These are phyloP conservation scores for Exaiptasia diaphana DNA, from an alignment of 64 coral and sea anemone genomes.

Conservation along the genomic window DNA sequence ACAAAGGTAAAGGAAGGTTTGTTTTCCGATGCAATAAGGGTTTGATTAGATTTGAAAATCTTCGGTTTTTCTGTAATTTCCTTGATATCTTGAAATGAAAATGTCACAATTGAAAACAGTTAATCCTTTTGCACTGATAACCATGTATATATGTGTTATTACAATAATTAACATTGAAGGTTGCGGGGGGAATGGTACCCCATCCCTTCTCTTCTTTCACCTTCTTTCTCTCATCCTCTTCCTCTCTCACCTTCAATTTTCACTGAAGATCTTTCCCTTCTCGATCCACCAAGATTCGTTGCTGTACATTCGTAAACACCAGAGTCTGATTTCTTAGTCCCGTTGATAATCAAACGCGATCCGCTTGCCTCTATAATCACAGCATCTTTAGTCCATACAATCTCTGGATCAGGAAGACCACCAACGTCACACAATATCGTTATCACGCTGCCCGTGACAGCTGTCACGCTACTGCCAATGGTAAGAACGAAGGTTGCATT, in stretches of 20 bases:
- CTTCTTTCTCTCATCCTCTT: too few relatives aligned
- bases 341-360: neutral
- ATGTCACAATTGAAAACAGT: neutral
- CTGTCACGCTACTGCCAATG: conserved; percentile 56
- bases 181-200: too few relatives aligned
- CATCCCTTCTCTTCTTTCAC: too few relatives aligned
- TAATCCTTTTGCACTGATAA: too few relatives aligned
- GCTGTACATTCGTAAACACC: conserved; percentile 63
- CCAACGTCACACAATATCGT: conserved; percentile 42
- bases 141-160: too few relatives aligned
- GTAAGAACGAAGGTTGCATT: conserved; percentile 35
- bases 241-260: conserved; percentile 67
- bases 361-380: neutral
- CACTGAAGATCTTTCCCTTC: conserved; percentile 24
- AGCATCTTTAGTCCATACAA: conserved; percentile 58
- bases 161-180: too few relatives aligned
- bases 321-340: conserved; percentile 3
- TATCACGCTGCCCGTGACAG: conserved; percentile 38
- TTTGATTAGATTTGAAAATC: neutral
- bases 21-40: conserved; percentile 1
- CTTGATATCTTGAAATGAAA: neutral
- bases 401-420: conserved; percentile 44
- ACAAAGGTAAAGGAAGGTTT: neutral
- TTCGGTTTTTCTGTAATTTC: conserved; percentile 8
- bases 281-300: conserved; percentile 22